These are phyloP conservation scores for Xenus cinereus DNA, from an alignment of 2,113 vertebrate species.

Conservation along the genomic window DNA sequence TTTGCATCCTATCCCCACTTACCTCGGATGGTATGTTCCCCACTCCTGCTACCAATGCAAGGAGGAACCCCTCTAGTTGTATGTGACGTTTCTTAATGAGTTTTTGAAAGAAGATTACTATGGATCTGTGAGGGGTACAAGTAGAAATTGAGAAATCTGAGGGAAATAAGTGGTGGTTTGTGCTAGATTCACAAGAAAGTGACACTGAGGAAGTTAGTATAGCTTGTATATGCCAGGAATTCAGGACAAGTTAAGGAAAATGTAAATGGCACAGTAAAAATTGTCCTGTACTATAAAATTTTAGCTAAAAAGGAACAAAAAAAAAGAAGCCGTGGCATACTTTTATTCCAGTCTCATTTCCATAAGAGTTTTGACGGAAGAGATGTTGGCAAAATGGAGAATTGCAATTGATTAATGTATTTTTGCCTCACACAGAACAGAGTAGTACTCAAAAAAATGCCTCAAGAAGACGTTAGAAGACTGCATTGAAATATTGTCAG, in stretches of 20 bases:
- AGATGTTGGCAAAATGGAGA: not conserved
- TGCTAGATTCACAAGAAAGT: not conserved
- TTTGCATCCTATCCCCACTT: not conserved
- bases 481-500: not conserved
- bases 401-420: not conserved
- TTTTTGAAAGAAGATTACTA: not conserved
- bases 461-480: not conserved
- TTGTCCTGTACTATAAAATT: not conserved
- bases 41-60: accelerated
- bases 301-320: not conserved
- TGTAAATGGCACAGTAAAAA: not conserved
- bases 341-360: not conserved
- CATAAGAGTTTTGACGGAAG: not conserved
- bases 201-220: not conserved
- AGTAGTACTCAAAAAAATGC: too few relatives aligned
- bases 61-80: not conserved
- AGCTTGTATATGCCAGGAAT: not conserved
- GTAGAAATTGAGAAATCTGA: not conserved
- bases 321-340: not conserved
- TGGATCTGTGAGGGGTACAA: not conserved
- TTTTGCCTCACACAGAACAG: not conserved
- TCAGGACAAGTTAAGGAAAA: not conserved
- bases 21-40: too few relatives aligned
- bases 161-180: not conserved
- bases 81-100: not conserved